Percentiles rank a stretch among this genome's conserved stretches.
Conservation (phyloP, 2,797 vertebrate genomes). For the Sebastes steindachneri region DNA sequence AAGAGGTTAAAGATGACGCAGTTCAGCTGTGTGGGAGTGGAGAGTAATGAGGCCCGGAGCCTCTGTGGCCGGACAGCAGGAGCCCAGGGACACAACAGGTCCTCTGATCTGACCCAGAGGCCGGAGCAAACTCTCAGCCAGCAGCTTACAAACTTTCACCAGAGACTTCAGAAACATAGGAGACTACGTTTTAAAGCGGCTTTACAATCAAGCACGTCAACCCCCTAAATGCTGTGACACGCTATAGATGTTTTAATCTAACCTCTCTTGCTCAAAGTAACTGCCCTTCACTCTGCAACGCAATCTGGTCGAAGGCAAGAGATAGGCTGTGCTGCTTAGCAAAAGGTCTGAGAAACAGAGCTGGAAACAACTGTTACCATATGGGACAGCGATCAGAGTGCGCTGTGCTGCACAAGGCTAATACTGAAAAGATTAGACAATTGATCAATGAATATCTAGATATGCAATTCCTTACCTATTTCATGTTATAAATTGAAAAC, state of each 20-base stretch:
- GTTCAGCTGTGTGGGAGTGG: constrained; percentile 75
- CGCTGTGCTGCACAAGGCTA: background rate
- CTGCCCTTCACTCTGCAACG: background rate
- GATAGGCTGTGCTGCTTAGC: background rate
- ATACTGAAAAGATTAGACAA: background rate
- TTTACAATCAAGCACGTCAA: constrained; percentile 10
- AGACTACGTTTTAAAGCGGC: background rate
- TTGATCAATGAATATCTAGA: background rate
- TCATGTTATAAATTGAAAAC: background rate
- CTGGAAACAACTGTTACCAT: background rate
- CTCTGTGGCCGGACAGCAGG: constrained; percentile 51
- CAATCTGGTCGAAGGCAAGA: background rate
- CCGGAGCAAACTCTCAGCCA: constrained; percentile 36
- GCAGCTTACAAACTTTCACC: constrained; percentile 25
- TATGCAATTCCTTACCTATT: background rate
- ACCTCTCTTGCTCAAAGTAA: background rate
- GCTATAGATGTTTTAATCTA: background rate
- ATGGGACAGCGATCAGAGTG: background rate
- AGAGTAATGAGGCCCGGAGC: constrained; percentile 62
- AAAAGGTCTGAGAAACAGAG: constrained; percentile 16
- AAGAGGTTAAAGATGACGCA: constrained; percentile 80
- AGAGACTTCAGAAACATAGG: constrained; percentile 3
- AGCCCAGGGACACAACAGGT: constrained; percentile 58
- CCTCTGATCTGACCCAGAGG: constrained; percentile 58
- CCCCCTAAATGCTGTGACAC: background rate